Evolutionary conservation across 2,113 vertebrate genomes (phyloP).

Genomic region (Cervus canadensis): DNA sequence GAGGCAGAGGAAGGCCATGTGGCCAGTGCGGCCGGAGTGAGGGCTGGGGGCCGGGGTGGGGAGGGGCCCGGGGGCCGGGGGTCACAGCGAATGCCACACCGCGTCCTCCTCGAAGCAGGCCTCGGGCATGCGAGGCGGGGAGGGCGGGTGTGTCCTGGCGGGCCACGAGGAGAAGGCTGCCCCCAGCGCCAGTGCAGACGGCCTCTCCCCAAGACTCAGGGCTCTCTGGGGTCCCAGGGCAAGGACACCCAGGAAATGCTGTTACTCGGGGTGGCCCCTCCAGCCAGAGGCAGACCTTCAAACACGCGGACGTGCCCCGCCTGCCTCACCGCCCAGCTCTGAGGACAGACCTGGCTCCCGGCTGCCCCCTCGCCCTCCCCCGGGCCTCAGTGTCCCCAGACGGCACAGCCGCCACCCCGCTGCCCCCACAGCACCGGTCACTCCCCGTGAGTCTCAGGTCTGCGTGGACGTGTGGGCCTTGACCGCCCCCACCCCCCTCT

Average conservation of each 20-base stretch:
- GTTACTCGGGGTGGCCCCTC: background rate
- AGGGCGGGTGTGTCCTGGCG: background rate
- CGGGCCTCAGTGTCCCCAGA: background rate
- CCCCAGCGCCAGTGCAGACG: background rate
- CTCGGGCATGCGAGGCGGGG: background rate
- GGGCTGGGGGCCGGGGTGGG: background rate
- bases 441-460: background rate
- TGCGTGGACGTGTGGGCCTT: background rate
- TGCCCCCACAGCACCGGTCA: background rate
- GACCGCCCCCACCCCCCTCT: no score
- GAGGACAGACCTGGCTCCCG: background rate
- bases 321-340: background rate
- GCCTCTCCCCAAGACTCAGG: background rate
- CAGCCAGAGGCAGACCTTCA: background rate
- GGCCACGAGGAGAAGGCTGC: background rate
- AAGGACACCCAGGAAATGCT: background rate
- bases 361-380: fast-evolving
- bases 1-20: background rate
- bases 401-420: background rate
- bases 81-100: fast-evolving
- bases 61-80: background rate
- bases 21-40: no score
- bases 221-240: background rate
- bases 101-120: background rate
- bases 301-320: background rate